Percentiles rank a stretch among this genome's conserved stretches.
These are phyloP conservation scores for Lasioglossum albipes DNA, from an alignment of 1,140 invertebrate species.

Conservation along the genomic window DNA sequence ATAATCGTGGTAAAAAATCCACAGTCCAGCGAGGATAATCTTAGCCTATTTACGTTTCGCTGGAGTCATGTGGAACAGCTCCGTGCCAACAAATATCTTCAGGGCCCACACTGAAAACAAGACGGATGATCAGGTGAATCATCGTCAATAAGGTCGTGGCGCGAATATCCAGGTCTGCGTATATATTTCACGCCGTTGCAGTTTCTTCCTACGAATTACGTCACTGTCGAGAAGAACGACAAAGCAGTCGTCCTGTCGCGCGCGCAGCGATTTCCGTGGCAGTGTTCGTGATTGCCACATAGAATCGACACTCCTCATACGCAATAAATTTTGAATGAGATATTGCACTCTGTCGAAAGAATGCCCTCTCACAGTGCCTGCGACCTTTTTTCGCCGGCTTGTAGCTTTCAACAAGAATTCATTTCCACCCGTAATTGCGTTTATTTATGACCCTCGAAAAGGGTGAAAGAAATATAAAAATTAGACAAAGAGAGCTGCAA, in stretches of 20 bases:
- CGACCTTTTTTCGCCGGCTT: constrained; percentile 3
- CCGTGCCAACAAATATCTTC: constrained; percentile 24
- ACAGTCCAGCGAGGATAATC: not conserved
- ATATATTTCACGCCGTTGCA: constrained; percentile 23
- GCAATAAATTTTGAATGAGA: constrained; percentile 10
- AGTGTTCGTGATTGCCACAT: constrained; percentile 26
- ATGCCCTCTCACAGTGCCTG: not conserved
- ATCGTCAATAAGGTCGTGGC: constrained; percentile 49
- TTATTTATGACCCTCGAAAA: constrained; percentile 1
- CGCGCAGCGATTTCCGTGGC: constrained; percentile 33
- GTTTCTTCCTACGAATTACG: constrained; percentile 49
- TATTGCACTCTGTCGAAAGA: constrained; percentile 3
- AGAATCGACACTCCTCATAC: constrained; percentile 23
- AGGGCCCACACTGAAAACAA: constrained; percentile 21
- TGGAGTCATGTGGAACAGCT: not conserved
- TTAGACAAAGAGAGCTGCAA: not conserved
- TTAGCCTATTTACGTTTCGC: not conserved
- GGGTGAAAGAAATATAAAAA: not conserved
- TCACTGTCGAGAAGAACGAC: constrained; percentile 43
- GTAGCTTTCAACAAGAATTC: constrained; percentile 5
- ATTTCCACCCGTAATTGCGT: not conserved
- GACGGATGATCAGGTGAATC: constrained; percentile 49
- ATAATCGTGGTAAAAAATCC: no score
- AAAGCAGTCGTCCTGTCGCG: constrained; percentile 15
- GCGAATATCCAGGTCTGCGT: constrained; percentile 33